Base-by-base conservation (phyloP, 2,888 invertebrate genomes). In the Heliconius ismenius region DNA sequence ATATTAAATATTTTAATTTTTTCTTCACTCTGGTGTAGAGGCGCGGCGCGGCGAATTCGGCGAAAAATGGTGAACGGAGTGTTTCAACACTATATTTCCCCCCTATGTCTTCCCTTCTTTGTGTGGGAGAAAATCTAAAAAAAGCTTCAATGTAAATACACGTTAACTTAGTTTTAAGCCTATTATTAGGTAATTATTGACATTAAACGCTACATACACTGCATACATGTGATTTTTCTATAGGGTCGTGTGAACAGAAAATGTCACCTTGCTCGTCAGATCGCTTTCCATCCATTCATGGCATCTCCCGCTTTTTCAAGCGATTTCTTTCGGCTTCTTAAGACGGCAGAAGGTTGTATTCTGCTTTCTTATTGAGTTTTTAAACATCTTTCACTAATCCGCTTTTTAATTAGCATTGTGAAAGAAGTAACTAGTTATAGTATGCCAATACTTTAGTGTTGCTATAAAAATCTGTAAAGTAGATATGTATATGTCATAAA, bases 211-310 rank as follows among this genome's bases (percentile, higher is more conserved):
- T 78, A 13, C 24, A 39, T 3, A n/a, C n/a, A 70, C 74, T 64
- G 54, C 63, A 68, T 67, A 63, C 74, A 76, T 79, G 68, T 58
- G 73, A 80, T 76, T 78, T 81, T 79, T 81, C 79, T 79, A 78
- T 77, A 72, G 86, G 86, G 89, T 87, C 92, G 93, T 93, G 93
- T 88, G 93, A 93, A 93, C 91, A 90, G 91, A 93, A 92, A 91
- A 86, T 86, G 81, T 88, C 82, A 83, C 87, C 89, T 90, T 86
- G 90, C 86, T 87, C 84, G 88, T 83, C 88, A 88, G 87, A 90
- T 91, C 89, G 91, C 93, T 94, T 93, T 93, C 93, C 92, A 92
- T 86, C 93, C 93, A 93, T 93, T 94, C 92, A 92, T 89, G 92
- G 92, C 85, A 86, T 86, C 90, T 90, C 87, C 91, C 89, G 90